Evolutionary conservation across 2,888 invertebrate genomes (phyloP), one percentile per base, ranked within the genome.

Genomic region (Anthrax anthrax): DNA sequence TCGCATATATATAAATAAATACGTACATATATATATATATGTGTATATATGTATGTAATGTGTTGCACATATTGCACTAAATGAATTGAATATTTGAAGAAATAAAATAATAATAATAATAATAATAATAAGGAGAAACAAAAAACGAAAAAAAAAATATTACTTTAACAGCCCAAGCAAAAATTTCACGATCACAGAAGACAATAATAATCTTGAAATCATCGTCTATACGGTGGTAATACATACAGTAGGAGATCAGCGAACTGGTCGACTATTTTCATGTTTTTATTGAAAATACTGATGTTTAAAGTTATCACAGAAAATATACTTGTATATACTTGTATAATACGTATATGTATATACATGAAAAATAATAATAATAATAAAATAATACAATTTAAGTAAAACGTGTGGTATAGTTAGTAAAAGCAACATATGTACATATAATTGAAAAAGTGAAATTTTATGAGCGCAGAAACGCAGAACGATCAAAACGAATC

Each of bases 371-470:
- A 23, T 23, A 23, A 23, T 23, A 23, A 23, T 8, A 23, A 23
- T 8, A 23, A 23, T 8, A 23, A 23, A 23, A 23, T 23, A 4
- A 23, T 6, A 23, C 23, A 23, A n/a, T n/a, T n/a, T n/a, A n/a
- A n/a, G n/a, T n/a, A n/a, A n/a, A n/a, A n/a, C n/a, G n/a, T n/a
- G n/a, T n/a, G n/a, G n/a, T n/a, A n/a, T n/a, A n/a, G n/a, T n/a
- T n/a, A n/a, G 23, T 23, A 23, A 23, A 4, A 23, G 23, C 23
- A 23, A 8, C 23, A 23, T 12, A 32, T 1, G 12, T 32, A 32
- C 12, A 32, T 32, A 32, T 3, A 9, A 32, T 32, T 32, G 29
- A 45, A 50, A n/a, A 47, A 50, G 50, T 47, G 50, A 50, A 50
- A 50, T 47, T 50, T 50, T 44, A 43, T 40, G 29, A 32, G 9